Evolutionary conservation across 2,888 invertebrate species (phyloP), one percentile per base, ranked within the genome.

Genomic region (Endotricha flammealis): DNA sequence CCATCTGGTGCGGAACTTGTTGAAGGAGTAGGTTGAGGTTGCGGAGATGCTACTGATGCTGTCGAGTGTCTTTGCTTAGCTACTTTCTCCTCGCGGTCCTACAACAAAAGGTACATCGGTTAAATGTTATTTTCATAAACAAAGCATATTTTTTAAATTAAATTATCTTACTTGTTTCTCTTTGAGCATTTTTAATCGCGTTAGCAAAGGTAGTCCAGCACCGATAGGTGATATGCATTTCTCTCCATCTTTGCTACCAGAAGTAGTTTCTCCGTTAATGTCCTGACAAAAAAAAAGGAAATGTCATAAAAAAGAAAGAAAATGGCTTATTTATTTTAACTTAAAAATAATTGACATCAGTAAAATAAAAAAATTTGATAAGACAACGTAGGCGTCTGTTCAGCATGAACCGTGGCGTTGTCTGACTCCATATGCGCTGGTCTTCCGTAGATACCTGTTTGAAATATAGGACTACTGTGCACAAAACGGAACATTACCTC

Each of bases 171-270:
- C 93, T 79, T 95, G 95, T 72, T 95, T 95, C 68, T 96, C 95
- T 71, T 95, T 95, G 0, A 96, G 88, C 27, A 95, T 79, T 57
- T 94, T 91, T 32, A 96, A 78, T 38, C 95, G 86, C 25, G 94
- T 91, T 5, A 96, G 76, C 13, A 96, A 75, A 0, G 95, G 96
- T 35, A 95, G 77, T 0, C 96, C 96, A 3, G 95, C 95, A 24
- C 95, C 95, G 42, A 95, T 89, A 0, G 94, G 93, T 32, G 93
- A 93, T 36, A 89, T 87, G 28, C 89, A 86, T 54, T 91, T 91
- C 37, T 88, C 90, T 14, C 66, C 74, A 48, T 91, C 91, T 54
- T 87, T 88, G 38, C 63, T 72, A 10, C 76, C 82, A 4, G 78
- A 77, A 1, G 76, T 71, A 23, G 74, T 79, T 44, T 78, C 66